A percentile compares a stretch with the other conserved stretches of the same genome.
Conservation (phyloP, 2,113 vertebrate species). For the Antigone vipio region DNA sequence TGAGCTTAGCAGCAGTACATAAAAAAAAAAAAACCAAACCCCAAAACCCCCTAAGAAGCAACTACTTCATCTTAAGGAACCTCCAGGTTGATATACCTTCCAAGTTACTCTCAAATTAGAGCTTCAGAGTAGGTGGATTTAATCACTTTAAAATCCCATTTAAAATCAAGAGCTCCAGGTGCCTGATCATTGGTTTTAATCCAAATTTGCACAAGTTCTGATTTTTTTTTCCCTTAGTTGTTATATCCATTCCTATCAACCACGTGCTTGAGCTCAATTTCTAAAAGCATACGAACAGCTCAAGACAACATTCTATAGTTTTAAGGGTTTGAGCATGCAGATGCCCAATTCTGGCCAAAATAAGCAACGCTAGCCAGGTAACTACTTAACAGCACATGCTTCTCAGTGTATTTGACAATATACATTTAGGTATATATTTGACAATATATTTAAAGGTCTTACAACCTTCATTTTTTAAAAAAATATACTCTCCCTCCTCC, state of each 20-base stretch:
- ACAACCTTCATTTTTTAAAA: background rate
- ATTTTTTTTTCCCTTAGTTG: background rate
- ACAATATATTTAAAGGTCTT: background rate
- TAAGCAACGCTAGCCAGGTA: background rate
- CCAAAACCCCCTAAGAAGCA: background rate
- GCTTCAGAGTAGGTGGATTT: background rate
- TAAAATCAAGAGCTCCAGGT: background rate
- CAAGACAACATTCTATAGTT: background rate
- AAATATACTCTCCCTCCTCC: background rate
- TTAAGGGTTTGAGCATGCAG: background rate
- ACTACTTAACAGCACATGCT: background rate
- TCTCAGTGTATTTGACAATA: background rate
- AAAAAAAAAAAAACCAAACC: background rate
- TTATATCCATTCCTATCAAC: background rate
- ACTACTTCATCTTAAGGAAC: background rate
- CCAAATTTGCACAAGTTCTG: background rate
- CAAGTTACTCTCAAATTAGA: background rate
- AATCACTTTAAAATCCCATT: background rate
- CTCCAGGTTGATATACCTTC: background rate
- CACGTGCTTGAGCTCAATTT: background rate
- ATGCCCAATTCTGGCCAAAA: background rate
- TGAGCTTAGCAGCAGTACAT: background rate
- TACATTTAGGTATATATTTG: background rate
- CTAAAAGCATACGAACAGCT: background rate
- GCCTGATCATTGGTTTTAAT: background rate